phyloP scores from a whole-genome alignment of 30 jellyfish, hydroid and myxozoan species.

The Mastigias papua region DNA sequence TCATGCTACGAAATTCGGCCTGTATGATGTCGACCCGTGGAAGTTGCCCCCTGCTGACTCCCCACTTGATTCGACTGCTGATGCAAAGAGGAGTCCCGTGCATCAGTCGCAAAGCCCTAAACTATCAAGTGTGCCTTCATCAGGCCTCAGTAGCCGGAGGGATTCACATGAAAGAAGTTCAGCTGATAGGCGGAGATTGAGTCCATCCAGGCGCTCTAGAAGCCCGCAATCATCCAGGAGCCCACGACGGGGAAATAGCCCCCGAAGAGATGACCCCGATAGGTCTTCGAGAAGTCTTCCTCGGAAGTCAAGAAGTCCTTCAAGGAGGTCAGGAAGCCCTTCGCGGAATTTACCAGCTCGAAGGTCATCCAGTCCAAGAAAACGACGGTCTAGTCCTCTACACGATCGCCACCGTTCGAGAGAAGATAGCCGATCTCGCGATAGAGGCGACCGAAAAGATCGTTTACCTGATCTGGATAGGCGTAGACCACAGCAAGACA shows the following conservation, averaged over 20 bases:
- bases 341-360: conserved; percentile 38
- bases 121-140: conserved; percentile 6
- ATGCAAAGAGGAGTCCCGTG: conserved; percentile 5
- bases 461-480: conserved; percentile 21
- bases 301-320: conserved; percentile 62
- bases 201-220: conserved; percentile 41
- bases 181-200: conserved; percentile 40
- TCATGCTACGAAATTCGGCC: conserved; percentile 49
- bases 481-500: conserved; percentile 15
- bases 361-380: conserved; percentile 61
- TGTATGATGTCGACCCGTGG: conserved; percentile 34
- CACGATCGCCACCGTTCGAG: conserved; percentile 39
- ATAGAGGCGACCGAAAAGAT: background rate
- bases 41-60: background rate
- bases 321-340: conserved; percentile 58
- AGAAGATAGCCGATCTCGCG: conserved; percentile 10
- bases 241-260: conserved; percentile 47
- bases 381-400: conserved; percentile 40
- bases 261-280: background rate
- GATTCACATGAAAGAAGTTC: conserved; percentile 1
- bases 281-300: background rate
- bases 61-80: background rate
- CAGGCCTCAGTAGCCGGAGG: conserved; percentile 5
- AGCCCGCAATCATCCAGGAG: conserved; percentile 59
- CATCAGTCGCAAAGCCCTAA: conserved; percentile 39